phyloP scores from a whole-genome alignment of 2,113 vertebrate genomes.

The Mesitornis unicolor region DNA sequence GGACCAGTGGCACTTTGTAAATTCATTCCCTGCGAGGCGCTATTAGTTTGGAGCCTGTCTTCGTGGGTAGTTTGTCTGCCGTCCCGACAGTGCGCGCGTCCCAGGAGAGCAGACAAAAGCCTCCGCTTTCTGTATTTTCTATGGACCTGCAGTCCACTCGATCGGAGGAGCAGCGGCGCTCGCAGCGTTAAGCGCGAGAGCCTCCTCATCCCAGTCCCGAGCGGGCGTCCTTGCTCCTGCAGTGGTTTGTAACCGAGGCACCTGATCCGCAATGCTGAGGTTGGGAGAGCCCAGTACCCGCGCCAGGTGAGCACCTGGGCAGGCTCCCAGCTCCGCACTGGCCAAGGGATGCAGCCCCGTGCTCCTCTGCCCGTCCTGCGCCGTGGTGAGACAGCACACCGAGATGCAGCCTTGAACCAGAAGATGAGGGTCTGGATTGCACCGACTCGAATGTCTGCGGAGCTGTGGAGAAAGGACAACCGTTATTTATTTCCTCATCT shows the following conservation, averaged over 20 bases:
- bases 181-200: too few species aligned
- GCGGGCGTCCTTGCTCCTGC: too few species aligned
- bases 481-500: not conserved
- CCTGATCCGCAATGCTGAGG: too few species aligned
- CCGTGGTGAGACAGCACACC: not conserved
- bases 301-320: too few species aligned
- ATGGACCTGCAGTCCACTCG: not conserved
- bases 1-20: constrained; percentile 31
- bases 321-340: too few species aligned
- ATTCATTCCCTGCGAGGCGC: not conserved
- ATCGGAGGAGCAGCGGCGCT: too few species aligned
- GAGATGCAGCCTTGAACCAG: not conserved
- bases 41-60: not conserved
- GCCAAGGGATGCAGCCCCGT: too few species aligned
- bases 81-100: not conserved
- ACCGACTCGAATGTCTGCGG: not conserved
- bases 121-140: not conserved
- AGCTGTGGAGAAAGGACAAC: not conserved
- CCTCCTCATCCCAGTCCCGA: too few species aligned
- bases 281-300: too few species aligned
- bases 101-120: not conserved
- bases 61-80: not conserved
- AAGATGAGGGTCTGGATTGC: not conserved
- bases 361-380: not conserved
- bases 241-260: too few species aligned